Conservation (phyloP, 2,797 vertebrate genomes). For the Amniataba percoides region DNA sequence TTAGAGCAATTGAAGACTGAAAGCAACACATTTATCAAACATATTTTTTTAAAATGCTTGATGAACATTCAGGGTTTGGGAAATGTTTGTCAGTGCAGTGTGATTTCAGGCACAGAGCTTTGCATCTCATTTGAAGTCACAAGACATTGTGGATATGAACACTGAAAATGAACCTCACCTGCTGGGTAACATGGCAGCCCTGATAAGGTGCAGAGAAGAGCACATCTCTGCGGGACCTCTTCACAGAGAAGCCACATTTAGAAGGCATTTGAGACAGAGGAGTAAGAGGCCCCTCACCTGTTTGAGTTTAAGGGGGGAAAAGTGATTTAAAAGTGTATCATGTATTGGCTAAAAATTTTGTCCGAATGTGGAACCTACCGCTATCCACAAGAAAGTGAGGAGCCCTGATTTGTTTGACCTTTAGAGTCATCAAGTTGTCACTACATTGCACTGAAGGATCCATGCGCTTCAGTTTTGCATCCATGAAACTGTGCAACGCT, state of each 20-base stretch:
- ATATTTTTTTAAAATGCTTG: neutral
- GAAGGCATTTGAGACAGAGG: slow-evolving; percentile 62
- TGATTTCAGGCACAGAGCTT: neutral
- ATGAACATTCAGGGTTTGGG: neutral
- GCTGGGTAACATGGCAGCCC: slow-evolving; percentile 61
- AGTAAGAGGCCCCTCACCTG: slow-evolving; percentile 52
- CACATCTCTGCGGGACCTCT: slow-evolving; percentile 58
- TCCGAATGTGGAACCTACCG: slow-evolving; percentile 28
- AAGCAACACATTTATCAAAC: neutral
- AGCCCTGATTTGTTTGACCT: slow-evolving; percentile 28
- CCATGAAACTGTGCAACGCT: slow-evolving; percentile 22
- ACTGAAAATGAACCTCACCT: slow-evolving; percentile 22
- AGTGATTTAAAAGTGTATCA: neutral
- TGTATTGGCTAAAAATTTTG: no score
- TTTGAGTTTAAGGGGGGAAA: neutral
- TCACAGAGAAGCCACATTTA: slow-evolving; percentile 68
- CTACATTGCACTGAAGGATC: slow-evolving; percentile 46
- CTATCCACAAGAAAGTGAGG: slow-evolving; percentile 59
- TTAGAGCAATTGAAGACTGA: neutral
- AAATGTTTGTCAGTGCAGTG: neutral
- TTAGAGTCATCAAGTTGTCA: slow-evolving; percentile 38
- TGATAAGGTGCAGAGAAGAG: slow-evolving; percentile 53
- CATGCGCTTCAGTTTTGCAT: slow-evolving; percentile 46
- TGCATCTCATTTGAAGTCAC: neutral
- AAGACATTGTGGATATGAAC: neutral